Percentiles rank a stretch among this genome's conserved stretches.
Conservation (phyloP, 1,140 invertebrate species). For the Apis florea region DNA sequence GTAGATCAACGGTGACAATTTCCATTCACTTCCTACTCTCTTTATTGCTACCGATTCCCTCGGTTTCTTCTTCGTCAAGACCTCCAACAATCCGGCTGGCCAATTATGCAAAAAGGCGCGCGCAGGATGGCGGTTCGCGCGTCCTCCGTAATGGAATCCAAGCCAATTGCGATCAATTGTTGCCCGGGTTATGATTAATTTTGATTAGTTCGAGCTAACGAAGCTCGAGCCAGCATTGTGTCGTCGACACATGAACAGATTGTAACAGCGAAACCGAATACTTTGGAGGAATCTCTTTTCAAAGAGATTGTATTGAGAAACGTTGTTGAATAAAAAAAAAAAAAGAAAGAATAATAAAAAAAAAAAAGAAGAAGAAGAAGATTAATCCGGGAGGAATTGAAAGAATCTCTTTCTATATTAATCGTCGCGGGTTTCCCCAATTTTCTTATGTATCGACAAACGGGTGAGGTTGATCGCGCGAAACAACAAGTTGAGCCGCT, state of each 20-base stretch:
- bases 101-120: slow-evolving; percentile 52
- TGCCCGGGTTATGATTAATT: slow-evolving; percentile 79
- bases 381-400: neutral
- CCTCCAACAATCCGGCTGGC: neutral
- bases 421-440: neutral
- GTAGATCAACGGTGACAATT: neutral
- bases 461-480: slow-evolving; percentile 11
- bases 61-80: neutral
- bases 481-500: slow-evolving; percentile 32
- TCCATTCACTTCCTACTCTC: neutral
- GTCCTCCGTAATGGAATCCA: slow-evolving; percentile 76
- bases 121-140: slow-evolving; percentile 46
- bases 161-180: slow-evolving; percentile 80
- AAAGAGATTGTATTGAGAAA: neutral
- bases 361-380: neutral
- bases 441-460: slow-evolving; percentile 29
- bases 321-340: neutral
- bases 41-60: neutral
- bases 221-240: slow-evolving; percentile 52
- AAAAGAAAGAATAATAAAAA: neutral
- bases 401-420: neutral
- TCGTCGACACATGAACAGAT: neutral
- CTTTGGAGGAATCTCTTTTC: neutral
- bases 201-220: slow-evolving; percentile 80
- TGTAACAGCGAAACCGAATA: neutral